Evolutionary conservation across 1,140 invertebrate genomes (phyloP).

Genomic region (Apis mellifera): Amel_HAv3.1 CM009945.2:3537501-3538000

Average conservation of each 20-base stretch:
- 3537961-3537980: not conserved
- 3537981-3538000: not conserved
- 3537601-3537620: slow-evolving; percentile 2
- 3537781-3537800: not conserved
- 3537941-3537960: not conserved
- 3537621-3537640: slow-evolving; percentile 33
- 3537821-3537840: not conserved
- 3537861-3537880: not conserved
- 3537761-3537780: not conserved
- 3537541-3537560: slow-evolving; percentile 13
- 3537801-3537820: no score
- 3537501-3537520: not conserved
- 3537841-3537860: no score
- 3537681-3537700: slow-evolving; percentile 5
- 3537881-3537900: no score
- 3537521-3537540: not conserved
- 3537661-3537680: slow-evolving; percentile 51
- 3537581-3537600: slow-evolving; percentile 25
- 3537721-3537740: no score
- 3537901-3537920: no score
- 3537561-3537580: slow-evolving; percentile 2
- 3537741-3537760: no score
- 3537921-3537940: not conserved
- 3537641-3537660: slow-evolving; percentile 15
- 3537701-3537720: not conserved